Base-by-base conservation (phyloP, 2,888 invertebrate species). In the Xanthorhoe designata region DNA sequence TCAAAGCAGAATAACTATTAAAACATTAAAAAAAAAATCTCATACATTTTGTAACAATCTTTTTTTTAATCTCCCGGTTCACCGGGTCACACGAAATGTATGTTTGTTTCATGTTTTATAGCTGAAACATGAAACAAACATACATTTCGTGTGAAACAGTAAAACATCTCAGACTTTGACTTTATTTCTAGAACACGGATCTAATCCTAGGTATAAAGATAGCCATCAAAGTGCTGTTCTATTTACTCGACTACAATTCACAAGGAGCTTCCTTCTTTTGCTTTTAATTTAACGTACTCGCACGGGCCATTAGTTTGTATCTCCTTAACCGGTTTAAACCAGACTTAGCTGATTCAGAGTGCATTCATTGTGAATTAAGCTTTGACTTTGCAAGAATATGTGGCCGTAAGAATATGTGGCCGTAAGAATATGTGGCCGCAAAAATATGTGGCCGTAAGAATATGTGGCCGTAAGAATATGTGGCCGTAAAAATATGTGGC, bases 291-390 rank as follows among this genome's bases (percentile, higher is more conserved):
- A 72, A 63, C 67, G 67, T 70, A 64, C 77, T 74, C 73, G 73
- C 73, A 76, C 71, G 70, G 73, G 70, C 68, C 59, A 83, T 83
- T 82, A 80, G 78, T 82, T 80, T 75, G 73, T 77, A 74, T 75
- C 76, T 79, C 74, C 75, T 80, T 80, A 83, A 80, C 80, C 79
- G 77, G 83, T 83, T 84, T 79, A 83, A 85, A 81, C 79, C 80
- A 81, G 85, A 78, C 77, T 80, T 81, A 80, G 79, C 80, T 77
- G 75, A 74, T 78, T 78, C 69, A 76, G 76, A 73, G 75, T 77
- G 80, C 85, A 87, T 87, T 88, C 87, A 85, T 87, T 83, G 86
- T 86, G 81, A 86, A 86, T 86, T 86, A 86, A 59, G 51, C 59
- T 51, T 59, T 9, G 32, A 8, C 24, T 24, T 42, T 19, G 24